These are phyloP conservation scores for Lampris incognitus DNA, from an alignment of 2,113 vertebrate species.

Conservation along the genomic window DNA sequence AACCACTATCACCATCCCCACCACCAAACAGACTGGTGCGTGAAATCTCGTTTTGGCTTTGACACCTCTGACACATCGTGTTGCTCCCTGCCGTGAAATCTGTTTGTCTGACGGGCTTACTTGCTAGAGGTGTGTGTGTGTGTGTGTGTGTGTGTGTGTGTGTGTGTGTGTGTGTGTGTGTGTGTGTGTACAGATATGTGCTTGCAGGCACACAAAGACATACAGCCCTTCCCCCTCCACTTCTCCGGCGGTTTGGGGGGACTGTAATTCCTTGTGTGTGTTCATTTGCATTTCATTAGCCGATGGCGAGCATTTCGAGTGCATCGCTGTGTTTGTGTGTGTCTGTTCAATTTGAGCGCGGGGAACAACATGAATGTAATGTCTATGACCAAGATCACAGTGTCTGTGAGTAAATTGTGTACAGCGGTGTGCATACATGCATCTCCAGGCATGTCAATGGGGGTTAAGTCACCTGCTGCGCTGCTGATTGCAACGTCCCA, in stretches of 20 bases:
- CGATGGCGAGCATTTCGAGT: slow-evolving; percentile 54
- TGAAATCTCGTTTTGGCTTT: slow-evolving; percentile 52
- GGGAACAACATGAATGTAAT: slow-evolving; percentile 17
- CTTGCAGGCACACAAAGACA: slow-evolving; percentile 27
- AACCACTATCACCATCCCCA: slow-evolving; percentile 16
- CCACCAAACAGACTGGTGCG: slow-evolving; percentile 21
- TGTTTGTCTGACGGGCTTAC: slow-evolving; percentile 73
- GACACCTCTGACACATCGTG: slow-evolving; percentile 62
- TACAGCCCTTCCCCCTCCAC: slow-evolving; percentile 55
- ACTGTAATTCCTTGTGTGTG: slow-evolving; percentile 64
- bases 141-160: too few species aligned
- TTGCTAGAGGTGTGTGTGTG: slow-evolving; percentile 33
- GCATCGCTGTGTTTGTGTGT: slow-evolving; percentile 16
- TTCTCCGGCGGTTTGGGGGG: slow-evolving; percentile 52
- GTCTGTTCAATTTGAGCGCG: neutral
- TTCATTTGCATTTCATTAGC: slow-evolving; percentile 82
- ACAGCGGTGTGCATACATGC: slow-evolving; percentile 14
- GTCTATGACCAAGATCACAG: slow-evolving; percentile 44
- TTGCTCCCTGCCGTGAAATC: slow-evolving; percentile 74
- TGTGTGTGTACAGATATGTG: slow-evolving; percentile 29
- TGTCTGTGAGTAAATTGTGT: slow-evolving; percentile 40
- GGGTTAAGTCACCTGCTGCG: slow-evolving; percentile 72
- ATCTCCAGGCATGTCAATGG: slow-evolving; percentile 55
- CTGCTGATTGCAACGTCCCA: slow-evolving; percentile 71
- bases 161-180: neutral